A percentile compares a stretch with the other conserved stretches of the same genome.
phyloP scores from a whole-genome alignment of 2,797 vertebrate genomes.

The Potorous gilbertii region DNA sequence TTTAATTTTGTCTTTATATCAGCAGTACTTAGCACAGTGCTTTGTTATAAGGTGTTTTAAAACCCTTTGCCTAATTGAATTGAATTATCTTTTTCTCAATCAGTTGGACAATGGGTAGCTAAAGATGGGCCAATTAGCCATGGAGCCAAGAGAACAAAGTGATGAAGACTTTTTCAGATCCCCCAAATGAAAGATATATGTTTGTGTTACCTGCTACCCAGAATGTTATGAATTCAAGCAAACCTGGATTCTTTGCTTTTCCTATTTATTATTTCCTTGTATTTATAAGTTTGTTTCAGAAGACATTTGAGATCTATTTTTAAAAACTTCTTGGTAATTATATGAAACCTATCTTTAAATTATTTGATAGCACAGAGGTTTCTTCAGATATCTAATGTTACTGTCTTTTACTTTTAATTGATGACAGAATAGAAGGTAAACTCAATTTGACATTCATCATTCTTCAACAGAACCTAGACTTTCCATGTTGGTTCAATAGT shows the following conservation, averaged over 20 bases:
- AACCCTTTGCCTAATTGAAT: background rate
- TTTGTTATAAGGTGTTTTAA: background rate
- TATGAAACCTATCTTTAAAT: background rate
- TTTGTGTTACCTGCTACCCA: background rate
- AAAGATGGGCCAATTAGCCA: background rate
- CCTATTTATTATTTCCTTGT: background rate
- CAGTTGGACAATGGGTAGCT: background rate
- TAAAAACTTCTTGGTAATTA: background rate
- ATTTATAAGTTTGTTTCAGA: background rate
- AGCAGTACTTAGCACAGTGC: background rate
- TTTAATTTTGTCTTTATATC: background rate
- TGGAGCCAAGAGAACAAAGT: background rate
- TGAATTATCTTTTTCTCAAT: background rate
- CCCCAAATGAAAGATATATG: background rate
- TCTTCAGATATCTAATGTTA: background rate
- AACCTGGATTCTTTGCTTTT: background rate
- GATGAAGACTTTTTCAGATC: background rate
- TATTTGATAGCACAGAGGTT: background rate
- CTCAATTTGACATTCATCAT: slow-evolving; percentile 8
- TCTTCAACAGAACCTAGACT: background rate
- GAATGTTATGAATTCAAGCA: background rate
- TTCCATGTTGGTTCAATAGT: background rate
- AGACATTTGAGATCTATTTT: background rate
- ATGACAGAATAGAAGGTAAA: background rate
- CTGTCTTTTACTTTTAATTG: background rate